Percentiles rank a stretch among this genome's conserved stretches.
phyloP scores from a whole-genome alignment of 2,797 vertebrate genomes.

The Poeciliopsis presidionis region DNA sequence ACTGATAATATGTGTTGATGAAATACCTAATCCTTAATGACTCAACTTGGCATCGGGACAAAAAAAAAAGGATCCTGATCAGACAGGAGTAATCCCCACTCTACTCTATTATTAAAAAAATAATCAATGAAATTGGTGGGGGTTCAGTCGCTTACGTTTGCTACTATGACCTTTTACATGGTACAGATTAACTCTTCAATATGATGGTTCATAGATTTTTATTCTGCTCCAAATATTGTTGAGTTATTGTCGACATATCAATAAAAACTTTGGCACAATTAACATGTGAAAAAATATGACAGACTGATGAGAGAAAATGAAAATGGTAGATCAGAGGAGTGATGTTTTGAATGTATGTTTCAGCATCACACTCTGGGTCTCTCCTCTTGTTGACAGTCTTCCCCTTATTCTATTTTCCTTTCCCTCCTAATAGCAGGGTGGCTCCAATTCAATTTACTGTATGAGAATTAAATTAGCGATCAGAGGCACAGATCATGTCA shows the following conservation, averaged over 20 bases:
- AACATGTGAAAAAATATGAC: background rate
- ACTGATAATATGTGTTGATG: background rate
- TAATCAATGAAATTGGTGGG: background rate
- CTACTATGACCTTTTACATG: background rate
- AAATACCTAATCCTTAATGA: background rate
- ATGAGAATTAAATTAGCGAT: constrained; percentile 63
- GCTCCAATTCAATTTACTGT: constrained; percentile 60
- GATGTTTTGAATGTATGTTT: constrained; percentile 24
- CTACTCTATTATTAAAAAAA: background rate
- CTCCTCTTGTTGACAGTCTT: constrained; percentile 36
- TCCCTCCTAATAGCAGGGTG: constrained; percentile 50
- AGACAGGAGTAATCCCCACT: background rate
- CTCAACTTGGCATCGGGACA: background rate
- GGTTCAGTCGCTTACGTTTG: background rate
- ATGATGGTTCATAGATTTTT: background rate
- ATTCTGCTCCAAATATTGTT: background rate
- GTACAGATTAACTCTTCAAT: background rate
- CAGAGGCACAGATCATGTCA: constrained; percentile 26
- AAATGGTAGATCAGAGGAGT: background rate
- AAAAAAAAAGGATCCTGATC: background rate
- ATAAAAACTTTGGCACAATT: background rate
- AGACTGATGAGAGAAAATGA: background rate
- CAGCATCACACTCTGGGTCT: constrained; percentile 37
- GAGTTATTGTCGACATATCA: background rate
- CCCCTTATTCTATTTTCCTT: constrained; percentile 61